Evolutionary conservation across 1,140 invertebrate species (phyloP).

Genomic region (Hyposmocoma kahamanoa): DNA sequence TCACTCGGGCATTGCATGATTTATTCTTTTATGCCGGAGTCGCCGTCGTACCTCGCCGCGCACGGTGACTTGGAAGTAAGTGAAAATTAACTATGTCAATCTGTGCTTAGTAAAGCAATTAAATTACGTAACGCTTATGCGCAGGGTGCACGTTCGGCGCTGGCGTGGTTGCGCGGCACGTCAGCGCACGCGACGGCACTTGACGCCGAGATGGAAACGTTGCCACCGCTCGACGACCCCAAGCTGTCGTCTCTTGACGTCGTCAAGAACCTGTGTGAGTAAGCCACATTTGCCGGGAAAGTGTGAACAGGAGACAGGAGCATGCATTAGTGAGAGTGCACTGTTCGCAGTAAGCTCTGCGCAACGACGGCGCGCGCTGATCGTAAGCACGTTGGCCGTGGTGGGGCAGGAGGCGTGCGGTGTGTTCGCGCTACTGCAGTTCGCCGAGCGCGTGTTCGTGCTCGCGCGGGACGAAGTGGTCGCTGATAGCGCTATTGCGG

Average conservation of each 20-base stretch:
- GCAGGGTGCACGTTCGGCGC: conserved; percentile 30
- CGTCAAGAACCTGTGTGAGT: conserved; percentile 14
- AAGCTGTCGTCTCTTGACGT: background rate
- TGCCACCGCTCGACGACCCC: conserved; percentile 20
- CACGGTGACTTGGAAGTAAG: conserved; percentile 25
- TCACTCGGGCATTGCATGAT: conserved; percentile 30
- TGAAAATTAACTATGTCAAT: no score
- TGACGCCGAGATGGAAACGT: conserved; percentile 18
- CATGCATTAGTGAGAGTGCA: no score
- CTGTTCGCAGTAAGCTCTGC: conserved; percentile 30
- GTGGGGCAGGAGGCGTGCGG: conserved; percentile 48
- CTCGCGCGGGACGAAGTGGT: conserved; percentile 20
- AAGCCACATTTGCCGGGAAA: no score
- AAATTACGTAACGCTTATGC: no score
- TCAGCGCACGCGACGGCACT: conserved; percentile 16
- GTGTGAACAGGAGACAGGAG: no score
- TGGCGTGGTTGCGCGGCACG: conserved; percentile 38
- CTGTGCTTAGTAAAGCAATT: no score
- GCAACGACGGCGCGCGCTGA: conserved; percentile 30
- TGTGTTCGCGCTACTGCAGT: conserved; percentile 44
- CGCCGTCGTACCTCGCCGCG: conserved; percentile 37
- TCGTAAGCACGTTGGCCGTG: conserved; percentile 27
- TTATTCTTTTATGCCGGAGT: conserved; percentile 39
- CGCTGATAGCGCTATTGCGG: background rate
- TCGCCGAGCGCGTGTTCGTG: conserved; percentile 43